Evolutionary conservation across 2,797 vertebrate species (phyloP).

Genomic region (Acanthurus leucopareius): DNA sequence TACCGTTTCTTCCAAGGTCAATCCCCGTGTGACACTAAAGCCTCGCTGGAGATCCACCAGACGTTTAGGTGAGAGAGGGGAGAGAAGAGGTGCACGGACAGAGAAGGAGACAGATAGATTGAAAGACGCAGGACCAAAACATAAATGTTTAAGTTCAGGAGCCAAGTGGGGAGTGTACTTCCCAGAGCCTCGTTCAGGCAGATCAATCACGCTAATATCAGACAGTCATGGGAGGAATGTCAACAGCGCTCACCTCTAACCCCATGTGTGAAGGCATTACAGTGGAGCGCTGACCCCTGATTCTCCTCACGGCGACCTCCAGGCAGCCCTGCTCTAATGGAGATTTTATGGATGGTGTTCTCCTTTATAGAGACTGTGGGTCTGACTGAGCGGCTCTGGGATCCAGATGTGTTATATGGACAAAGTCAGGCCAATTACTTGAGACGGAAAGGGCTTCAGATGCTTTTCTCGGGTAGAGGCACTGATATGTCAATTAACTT

Average conservation of each 20-base stretch:
- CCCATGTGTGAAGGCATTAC: slow-evolving; percentile 78
- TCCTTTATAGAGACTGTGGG: slow-evolving; percentile 78
- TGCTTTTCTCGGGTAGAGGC: slow-evolving; percentile 56
- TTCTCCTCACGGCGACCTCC: slow-evolving; percentile 77
- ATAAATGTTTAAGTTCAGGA: slow-evolving; percentile 82
- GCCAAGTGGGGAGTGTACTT: slow-evolving; percentile 65
- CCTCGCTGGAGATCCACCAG: slow-evolving; percentile 72
- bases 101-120: slow-evolving; percentile 29
- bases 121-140: slow-evolving; percentile 56
- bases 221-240: slow-evolving; percentile 82
- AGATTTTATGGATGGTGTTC: slow-evolving; percentile 84
- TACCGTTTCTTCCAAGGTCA: slow-evolving; percentile 72
- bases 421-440: slow-evolving; percentile 72
- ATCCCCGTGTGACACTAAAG: slow-evolving; percentile 72
- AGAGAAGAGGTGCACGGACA: slow-evolving; percentile 33
- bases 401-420: slow-evolving; percentile 78
- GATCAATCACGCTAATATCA: slow-evolving; percentile 83
- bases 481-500: slow-evolving; percentile 58
- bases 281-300: slow-evolving; percentile 73
- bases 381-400: slow-evolving; percentile 68
- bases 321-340: slow-evolving; percentile 80
- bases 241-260: slow-evolving; percentile 82
- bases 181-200: slow-evolving; percentile 60
- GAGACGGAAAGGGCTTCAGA: slow-evolving; percentile 43
- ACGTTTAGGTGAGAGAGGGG: slow-evolving; percentile 57